Percentiles rank a stretch among this genome's conserved stretches.
phyloP scores from a whole-genome alignment of 2,888 invertebrate genomes.

The Rhamphomyia laevipes region DNA sequence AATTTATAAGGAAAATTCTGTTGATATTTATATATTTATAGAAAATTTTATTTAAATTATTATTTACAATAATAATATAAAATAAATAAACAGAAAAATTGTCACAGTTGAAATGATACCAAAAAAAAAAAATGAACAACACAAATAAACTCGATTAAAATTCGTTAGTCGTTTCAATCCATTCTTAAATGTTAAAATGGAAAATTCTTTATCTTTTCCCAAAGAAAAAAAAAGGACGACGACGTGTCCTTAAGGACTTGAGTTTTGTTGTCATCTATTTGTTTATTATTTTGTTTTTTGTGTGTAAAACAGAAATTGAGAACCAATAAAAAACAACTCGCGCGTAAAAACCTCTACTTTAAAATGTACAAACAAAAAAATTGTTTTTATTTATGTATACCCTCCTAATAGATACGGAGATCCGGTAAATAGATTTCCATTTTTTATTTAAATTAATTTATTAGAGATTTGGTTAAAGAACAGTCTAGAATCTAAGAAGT shows the following conservation, averaged over 20 bases:
- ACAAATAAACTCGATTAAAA: not conserved
- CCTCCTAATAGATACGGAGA: too few species aligned
- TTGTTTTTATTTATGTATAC: too few species aligned
- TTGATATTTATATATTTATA: too few species aligned
- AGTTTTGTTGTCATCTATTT: not conserved
- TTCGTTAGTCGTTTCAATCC: not conserved
- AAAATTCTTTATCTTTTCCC: not conserved
- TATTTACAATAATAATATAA: not conserved
- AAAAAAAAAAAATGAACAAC: too few species aligned
- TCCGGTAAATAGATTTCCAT: too few species aligned
- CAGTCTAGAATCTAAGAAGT: too few species aligned
- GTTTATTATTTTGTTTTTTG: not conserved
- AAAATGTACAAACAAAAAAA: too few species aligned
- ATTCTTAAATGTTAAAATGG: not conserved
- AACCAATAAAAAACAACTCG: constrained; percentile 9
- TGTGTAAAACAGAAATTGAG: not conserved
- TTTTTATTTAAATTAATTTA: too few species aligned
- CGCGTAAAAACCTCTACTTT: constrained; percentile 7
- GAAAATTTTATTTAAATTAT: not conserved
- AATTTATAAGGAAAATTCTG: not conserved
- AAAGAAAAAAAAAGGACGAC: not conserved
- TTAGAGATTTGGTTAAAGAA: too few species aligned
- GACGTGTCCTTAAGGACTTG: not conserved
- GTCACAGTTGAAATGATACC: not conserved
- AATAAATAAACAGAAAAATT: not conserved